Base-by-base conservation (phyloP, 2,888 invertebrate species). In the Caenorhabditis doughertyi region DNA sequence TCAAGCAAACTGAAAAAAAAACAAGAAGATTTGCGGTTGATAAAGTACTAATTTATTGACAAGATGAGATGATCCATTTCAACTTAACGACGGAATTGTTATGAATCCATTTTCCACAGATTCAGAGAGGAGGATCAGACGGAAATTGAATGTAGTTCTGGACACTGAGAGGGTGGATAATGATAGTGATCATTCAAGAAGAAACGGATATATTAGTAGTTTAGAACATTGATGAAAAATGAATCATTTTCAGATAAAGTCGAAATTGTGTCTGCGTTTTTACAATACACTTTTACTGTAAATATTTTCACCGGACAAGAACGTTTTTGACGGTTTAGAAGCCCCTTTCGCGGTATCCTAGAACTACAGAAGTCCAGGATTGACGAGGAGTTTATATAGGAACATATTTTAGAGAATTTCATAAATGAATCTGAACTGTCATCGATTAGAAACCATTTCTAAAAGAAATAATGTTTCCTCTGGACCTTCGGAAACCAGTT, bases 1-100 rank as follows among this genome's bases (percentile, higher is more conserved):
- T n/a, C n/a, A 42, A 39, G 16, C 44, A 18, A 51, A 51, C 51
- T 23, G 51, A 56, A 3, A 8, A 18, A 35, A 62, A 62, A 62
- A 62, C 62, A 62, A 44, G 44, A 62, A 42, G 62, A 62, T 62
- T 62, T 49, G 70, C 23, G 39, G n/a, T 35, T n/a, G 29, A 39
- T 18, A 56, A 55, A 70, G 56, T 11, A 32, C 42, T 55, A 44
- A 44, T 7, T 49, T 49, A 18, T 25, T 18, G n/a, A 18, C 3
- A 35, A 35, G 3, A 47, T 3, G 18, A 47, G 44, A 51, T 51
- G 55, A 55, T 55, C 32, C 27, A 27, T 53, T 27, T 27, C 27
- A 25, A 27, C 53, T 53, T 55, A 27, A 18, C n/a, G n/a, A 7
- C 44, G 7, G 18, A 18, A n/a, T 18, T 47, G 18, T 18, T 47